Base-by-base conservation (phyloP, 2,113 vertebrate genomes). In the Crocuta crocuta region DNA sequence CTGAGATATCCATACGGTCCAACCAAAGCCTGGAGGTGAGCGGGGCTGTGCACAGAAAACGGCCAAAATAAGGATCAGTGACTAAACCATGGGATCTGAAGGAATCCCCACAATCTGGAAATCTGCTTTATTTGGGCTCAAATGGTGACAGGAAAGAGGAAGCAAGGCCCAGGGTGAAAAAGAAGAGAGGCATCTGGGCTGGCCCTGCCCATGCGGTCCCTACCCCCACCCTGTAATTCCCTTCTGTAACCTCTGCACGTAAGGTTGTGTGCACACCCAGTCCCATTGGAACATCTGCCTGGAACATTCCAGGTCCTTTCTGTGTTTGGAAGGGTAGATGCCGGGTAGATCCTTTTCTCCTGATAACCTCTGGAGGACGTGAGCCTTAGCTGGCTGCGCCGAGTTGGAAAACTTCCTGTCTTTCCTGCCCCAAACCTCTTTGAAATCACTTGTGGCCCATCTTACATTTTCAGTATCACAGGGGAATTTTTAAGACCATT, bases 1-100 rank as follows among this genome's bases (percentile, higher is more conserved):
- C 82, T 0, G 7, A 16, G 53, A 73, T 39, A n/a, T 10, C 45
- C 68, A 35, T 1, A 0, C 3, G 17, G 24, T 35, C 0, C 15
- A 10, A 35, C 31, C 4, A 9, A 70, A 6, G 33, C 26, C 63
- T 19, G 10, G 33, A 15, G 21, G 33, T 12, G 19, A 35, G 7
- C 1, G 7, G 10, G 58, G 39, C 1, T 35, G 43, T 35, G 33
- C 15, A 24, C 2, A 53, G 76, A 21, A 39, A 15, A 73, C 2
- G 13, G n/a, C 9, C 5, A 21, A 63, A 55, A 78, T 13, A 53
- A 16, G 21, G 2, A 6, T 4, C 68, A 35, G 61, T 2, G 15
- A 28, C 66, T 68, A 48, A 28, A 8, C 12, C 24, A 0, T 0
- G 2, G 74, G 26, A 15, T 65, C 85, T 12, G 53, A 45, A 35